Percentiles rank a stretch among this genome's conserved stretches.
Conservation (phyloP, 2,113 vertebrate species). For the Dromaius novaehollandiae region DNA sequence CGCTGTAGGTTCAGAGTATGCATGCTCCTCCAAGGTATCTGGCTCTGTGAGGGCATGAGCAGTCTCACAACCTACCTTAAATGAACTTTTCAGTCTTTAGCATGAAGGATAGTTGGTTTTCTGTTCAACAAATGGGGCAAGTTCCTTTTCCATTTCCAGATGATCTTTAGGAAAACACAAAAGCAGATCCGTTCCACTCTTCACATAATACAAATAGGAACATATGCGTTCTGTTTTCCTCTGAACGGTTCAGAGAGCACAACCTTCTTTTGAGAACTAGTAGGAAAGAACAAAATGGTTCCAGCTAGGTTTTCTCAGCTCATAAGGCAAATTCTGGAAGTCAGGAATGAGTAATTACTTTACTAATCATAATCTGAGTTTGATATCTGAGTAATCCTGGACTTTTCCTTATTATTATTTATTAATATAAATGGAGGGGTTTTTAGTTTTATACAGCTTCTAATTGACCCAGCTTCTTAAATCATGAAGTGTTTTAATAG, state of each 20-base stretch:
- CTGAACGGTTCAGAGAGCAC: not conserved
- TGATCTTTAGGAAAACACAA: not conserved
- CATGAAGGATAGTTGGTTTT: not conserved
- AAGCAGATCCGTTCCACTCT: not conserved
- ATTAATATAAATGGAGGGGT: not conserved
- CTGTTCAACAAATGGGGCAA: not conserved
- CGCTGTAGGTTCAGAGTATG: not conserved
- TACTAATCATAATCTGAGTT: not conserved
- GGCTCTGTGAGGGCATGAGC: not conserved
- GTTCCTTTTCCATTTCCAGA: not conserved
- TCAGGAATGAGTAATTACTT: not conserved
- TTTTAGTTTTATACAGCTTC: not conserved
- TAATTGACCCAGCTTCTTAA: not conserved
- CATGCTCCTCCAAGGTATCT: not conserved
- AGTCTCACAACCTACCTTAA: not conserved
- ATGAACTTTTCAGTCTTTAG: no score
- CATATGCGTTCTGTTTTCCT: not conserved
- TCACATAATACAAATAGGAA: not conserved
- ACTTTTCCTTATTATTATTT: not conserved
- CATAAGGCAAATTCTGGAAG: not conserved
- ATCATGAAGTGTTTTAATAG: not conserved
- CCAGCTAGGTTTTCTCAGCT: not conserved
- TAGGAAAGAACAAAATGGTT: not conserved
- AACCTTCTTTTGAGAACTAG: not conserved
- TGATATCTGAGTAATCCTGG: not conserved